Evolutionary conservation across 1,140 invertebrate species (phyloP).

Genomic region (Drosophila watanabei): DNA sequence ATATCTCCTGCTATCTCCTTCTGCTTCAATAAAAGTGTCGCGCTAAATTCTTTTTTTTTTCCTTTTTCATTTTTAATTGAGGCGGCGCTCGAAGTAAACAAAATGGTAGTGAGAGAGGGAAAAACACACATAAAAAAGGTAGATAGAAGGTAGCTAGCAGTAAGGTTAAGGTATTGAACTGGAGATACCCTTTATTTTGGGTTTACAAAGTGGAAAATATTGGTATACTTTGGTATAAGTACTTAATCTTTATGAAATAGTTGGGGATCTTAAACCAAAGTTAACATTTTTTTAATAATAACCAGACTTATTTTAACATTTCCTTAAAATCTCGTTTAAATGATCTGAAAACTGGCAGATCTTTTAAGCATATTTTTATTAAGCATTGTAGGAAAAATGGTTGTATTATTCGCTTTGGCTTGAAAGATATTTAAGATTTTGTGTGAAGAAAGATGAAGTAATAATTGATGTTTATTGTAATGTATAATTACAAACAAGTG

Average conservation of each 20-base stretch:
- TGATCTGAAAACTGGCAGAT: background rate
- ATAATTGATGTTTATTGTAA: background rate
- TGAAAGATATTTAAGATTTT: background rate
- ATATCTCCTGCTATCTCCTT: constrained; percentile 54
- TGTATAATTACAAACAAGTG: too few species aligned
- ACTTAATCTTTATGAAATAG: background rate
- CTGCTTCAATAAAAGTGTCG: constrained; percentile 60
- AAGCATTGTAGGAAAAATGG: background rate
- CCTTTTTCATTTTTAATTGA: constrained; percentile 64
- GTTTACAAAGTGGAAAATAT: background rate
- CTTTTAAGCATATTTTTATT: background rate
- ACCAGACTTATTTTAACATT: too few species aligned
- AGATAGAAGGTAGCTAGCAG: constrained; percentile 4
- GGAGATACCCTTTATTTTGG: constrained; percentile 3
- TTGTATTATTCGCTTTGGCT: background rate
- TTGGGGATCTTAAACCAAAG: accelerated
- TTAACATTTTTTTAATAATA: background rate
- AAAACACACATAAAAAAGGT: constrained; percentile 37
- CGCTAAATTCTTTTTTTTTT: constrained; percentile 34
- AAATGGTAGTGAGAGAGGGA: constrained; percentile 59
- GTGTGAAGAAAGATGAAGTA: background rate
- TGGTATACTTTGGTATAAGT: background rate
- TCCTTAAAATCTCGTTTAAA: background rate
- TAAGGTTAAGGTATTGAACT: background rate
- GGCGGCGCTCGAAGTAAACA: constrained; percentile 72